A percentile compares a stretch with the other conserved stretches of the same genome.
Evolutionary conservation across 30 jellyfish, hydroid and myxozoan species (phyloP).

Genomic region (Cassiopea andromeda): DNA sequence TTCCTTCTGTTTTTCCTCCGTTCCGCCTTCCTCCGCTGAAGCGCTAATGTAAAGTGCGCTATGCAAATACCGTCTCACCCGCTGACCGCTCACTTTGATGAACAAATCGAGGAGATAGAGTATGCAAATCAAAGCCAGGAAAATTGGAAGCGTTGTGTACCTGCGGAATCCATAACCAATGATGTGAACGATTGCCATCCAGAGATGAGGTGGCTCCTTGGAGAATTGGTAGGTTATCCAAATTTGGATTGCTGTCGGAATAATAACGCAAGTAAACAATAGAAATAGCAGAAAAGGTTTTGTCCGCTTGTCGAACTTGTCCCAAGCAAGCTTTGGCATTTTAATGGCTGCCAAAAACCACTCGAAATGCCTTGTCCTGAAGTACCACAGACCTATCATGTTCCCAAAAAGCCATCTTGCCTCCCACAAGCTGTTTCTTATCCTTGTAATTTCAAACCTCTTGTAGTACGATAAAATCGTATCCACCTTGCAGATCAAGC

Average conservation of each 20-base stretch:
- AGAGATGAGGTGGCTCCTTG: background rate
- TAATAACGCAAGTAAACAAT: background rate
- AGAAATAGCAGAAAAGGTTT: background rate
- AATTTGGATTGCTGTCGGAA: constrained; percentile 3
- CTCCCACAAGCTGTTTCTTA: constrained; percentile 21
- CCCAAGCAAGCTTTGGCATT: constrained; percentile 21
- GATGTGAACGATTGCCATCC: background rate
- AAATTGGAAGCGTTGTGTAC: constrained; percentile 10
- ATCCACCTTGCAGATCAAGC: background rate
- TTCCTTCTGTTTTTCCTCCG: background rate
- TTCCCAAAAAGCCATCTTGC: constrained; percentile 14
- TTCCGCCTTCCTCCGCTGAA: background rate
- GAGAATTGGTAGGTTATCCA: background rate
- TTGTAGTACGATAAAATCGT: background rate
- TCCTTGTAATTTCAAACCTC: constrained; percentile 8
- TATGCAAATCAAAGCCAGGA: background rate
- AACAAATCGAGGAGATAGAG: background rate
- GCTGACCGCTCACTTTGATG: background rate
- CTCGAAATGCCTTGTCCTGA: constrained; percentile 17
- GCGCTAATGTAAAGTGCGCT: background rate
- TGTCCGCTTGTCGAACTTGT: background rate
- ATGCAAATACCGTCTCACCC: background rate
- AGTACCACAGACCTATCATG: constrained; percentile 19
- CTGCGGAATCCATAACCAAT: constrained; percentile 9
- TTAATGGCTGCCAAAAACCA: background rate